A percentile compares a stretch with the other conserved stretches of the same genome.
Evolutionary conservation across 2,888 invertebrate species (phyloP).

Genomic region (Drosophila paracracens): DNA sequence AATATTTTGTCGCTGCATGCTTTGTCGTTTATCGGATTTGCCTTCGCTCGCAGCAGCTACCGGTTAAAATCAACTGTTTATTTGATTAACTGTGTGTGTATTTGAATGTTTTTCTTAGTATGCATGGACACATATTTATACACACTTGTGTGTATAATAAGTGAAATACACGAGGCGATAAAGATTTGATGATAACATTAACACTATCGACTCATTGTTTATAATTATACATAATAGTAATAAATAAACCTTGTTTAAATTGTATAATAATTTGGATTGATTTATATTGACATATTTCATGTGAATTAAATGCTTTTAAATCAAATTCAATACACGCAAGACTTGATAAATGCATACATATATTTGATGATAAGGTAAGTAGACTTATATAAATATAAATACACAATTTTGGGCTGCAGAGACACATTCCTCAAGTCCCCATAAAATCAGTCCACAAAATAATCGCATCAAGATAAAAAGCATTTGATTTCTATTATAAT

Average conservation of each 20-base stretch:
- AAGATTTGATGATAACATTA: background rate
- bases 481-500: constrained; percentile 8
- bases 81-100: background rate
- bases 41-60: background rate
- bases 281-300: background rate
- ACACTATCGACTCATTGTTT: background rate
- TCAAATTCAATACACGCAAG: background rate
- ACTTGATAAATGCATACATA: background rate
- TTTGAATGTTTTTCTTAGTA: background rate
- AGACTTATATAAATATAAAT: background rate
- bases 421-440: background rate
- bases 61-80: constrained; percentile 1
- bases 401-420: background rate
- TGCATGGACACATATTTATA: background rate
- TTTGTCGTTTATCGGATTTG: background rate
- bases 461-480: constrained; percentile 1
- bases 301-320: background rate
- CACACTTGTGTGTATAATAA: background rate
- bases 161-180: background rate
- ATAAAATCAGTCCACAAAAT: constrained; percentile 2
- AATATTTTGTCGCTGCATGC: background rate
- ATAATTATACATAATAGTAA: background rate
- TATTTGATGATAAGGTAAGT: background rate
- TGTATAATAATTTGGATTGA: background rate
- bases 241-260: background rate